Evolutionary conservation across 2,888 invertebrate species (phyloP), one percentile per base, ranked within the genome.

Genomic region (Hydrotaea diabolus): DNA sequence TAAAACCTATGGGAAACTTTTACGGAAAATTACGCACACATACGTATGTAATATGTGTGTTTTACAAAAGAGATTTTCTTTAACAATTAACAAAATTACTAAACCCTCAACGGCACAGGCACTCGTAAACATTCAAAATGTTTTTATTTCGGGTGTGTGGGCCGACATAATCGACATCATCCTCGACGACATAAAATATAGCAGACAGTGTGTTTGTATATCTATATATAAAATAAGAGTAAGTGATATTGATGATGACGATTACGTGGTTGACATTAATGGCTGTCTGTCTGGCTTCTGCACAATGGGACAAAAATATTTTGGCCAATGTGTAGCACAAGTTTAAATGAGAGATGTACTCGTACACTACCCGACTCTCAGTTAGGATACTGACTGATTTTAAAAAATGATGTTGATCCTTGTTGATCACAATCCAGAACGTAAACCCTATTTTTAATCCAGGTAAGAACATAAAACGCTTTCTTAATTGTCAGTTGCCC

Each of bases 61-160:
- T 5, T 36, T n/a, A n/a, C n/a, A n/a, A n/a, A n/a, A 8, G 36
- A 5, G 39, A 36, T 66, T 74, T 71, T 64, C 55, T 53, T 78
- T 19, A 76, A 76, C 59, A 82, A 85, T 79, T 85, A 73, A 62
- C 36, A 46, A 76, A 82, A 82, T 79, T 72, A 26, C 26, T 36
- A 39, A 59, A 49, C 59, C 43, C 62, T 73, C 46, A 79, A 71
- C 53, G 26, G 43, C 31, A 69, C 53, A 26, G n/a, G 49, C 26
- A 31, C 59, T 59, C 59, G 26, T 31, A 59, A 15, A 26, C 1
- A 59, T 5, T 11, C 53, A n/a, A 53, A 53, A 53, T 2, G 19
- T 59, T 8, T 59, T 21, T 17, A n/a, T 17, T 53, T 17, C 7
- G 17, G 17, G n/a, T n/a, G 53, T 53, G 8, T 53, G 17, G 8